Conservation (phyloP, 2,113 vertebrate genomes). For the Pomatorhinus ruficollis region DNA sequence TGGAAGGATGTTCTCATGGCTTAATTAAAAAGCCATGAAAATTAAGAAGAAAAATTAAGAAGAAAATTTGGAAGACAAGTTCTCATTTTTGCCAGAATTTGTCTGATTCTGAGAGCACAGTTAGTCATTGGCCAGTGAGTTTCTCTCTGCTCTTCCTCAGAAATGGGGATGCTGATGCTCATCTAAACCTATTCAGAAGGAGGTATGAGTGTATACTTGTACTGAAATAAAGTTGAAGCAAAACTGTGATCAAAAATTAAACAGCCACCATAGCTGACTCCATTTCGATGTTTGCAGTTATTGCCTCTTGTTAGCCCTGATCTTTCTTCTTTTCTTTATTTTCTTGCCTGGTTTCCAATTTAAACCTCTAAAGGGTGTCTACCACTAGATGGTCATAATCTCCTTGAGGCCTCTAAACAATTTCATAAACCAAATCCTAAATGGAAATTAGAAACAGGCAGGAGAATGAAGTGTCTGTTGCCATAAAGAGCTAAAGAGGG, state of each 20-base stretch:
- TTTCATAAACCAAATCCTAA: conserved; percentile 9
- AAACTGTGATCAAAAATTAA: not conserved
- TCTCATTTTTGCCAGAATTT: not conserved
- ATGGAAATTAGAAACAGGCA: not conserved
- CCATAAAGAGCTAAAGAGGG: not conserved
- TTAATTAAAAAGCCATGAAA: not conserved
- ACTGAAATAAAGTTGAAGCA: not conserved
- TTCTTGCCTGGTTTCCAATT: not conserved
- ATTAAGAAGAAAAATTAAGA: not conserved
- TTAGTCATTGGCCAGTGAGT: not conserved
- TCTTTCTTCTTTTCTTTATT: not conserved
- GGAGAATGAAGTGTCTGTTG: not conserved
- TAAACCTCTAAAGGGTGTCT: not conserved
- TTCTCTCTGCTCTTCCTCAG: not conserved
- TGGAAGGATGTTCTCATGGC: not conserved
- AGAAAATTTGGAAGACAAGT: not conserved
- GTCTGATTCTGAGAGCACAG: not conserved
- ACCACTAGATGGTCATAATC: not conserved
- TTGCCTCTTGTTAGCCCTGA: not conserved
- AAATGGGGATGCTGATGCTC: not conserved
- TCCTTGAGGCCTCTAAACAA: not conserved
- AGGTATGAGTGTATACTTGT: too few relatives aligned
- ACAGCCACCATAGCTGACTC: not conserved
- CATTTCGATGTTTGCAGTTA: not conserved
- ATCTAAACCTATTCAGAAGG: not conserved